phyloP scores from a whole-genome alignment of 2,113 vertebrate species.

The Calidris pygmaea region DNA sequence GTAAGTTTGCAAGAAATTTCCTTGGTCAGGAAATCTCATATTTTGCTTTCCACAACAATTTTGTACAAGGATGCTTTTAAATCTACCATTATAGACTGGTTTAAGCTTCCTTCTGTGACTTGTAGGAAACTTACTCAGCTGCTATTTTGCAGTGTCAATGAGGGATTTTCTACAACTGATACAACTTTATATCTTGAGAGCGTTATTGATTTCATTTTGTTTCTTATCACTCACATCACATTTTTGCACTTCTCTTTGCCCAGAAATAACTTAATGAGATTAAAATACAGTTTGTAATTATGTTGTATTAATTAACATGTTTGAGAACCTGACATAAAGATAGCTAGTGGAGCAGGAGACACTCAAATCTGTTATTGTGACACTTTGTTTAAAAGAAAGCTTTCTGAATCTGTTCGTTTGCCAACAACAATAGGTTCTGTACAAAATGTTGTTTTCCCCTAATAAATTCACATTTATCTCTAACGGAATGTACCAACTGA shows the following conservation, averaged over 20 bases:
- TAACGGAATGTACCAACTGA: neutral
- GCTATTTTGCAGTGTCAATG: neutral
- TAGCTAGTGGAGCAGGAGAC: neutral
- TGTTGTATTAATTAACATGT: neutral
- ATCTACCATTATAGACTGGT: neutral
- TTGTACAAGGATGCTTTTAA: neutral
- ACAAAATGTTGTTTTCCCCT: neutral
- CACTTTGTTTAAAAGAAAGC: neutral
- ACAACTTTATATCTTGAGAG: neutral
- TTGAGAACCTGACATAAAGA: neutral
- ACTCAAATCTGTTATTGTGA: slow-evolving; percentile 11
- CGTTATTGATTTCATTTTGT: neutral
- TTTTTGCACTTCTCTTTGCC: slow-evolving; percentile 24
- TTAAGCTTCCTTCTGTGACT: neutral
- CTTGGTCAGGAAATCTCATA: neutral
- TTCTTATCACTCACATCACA: neutral
- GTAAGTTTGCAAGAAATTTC: neutral
- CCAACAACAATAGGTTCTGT: slow-evolving; percentile 24
- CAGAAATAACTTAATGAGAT: slow-evolving; percentile 15
- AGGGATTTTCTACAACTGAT: neutral
- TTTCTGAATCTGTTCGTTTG: neutral
- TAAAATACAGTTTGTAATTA: slow-evolving; percentile 34
- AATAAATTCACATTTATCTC: neutral
- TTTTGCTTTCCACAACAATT: slow-evolving; percentile 10
- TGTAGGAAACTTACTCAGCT: neutral